A percentile compares a stretch with the other conserved stretches of the same genome.
Conservation (phyloP, 2,888 invertebrate species). For the Vesta saturnalis region DNA sequence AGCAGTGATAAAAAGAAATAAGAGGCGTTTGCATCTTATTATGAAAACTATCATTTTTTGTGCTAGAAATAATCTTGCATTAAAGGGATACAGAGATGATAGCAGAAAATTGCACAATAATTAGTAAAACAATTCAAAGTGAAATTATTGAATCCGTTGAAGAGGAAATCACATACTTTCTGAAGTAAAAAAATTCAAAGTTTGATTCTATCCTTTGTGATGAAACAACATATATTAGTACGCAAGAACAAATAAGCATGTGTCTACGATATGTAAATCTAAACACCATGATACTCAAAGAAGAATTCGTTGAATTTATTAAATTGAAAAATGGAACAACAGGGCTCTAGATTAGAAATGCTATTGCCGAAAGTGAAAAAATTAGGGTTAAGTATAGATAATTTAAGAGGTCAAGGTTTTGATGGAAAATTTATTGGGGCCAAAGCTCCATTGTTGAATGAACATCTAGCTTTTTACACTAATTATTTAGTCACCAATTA, state of each 20-base stretch:
- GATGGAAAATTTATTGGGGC: neutral
- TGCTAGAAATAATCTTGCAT: too few species aligned
- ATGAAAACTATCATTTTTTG: too few species aligned
- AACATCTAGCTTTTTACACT: slow-evolving; percentile 15
- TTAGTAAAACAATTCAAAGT: slow-evolving; percentile 9
- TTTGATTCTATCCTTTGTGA: slow-evolving; percentile 14
- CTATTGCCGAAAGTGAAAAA: too few species aligned
- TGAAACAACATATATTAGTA: slow-evolving; percentile 13
- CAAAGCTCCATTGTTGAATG: neutral
- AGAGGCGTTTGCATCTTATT: too few species aligned
- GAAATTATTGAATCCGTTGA: slow-evolving; percentile 7
- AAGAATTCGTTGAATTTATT: too few species aligned
- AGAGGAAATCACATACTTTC: neutral
- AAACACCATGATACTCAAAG: too few species aligned
- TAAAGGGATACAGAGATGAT: too few species aligned
- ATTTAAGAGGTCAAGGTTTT: neutral
- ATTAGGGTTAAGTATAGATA: neutral
- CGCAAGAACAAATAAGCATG: slow-evolving; percentile 12
- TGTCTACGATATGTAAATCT: too few species aligned
- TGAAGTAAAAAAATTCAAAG: slow-evolving; percentile 7
- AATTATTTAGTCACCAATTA: slow-evolving; percentile 4
- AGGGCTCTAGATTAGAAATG: too few species aligned
- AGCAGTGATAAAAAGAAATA: too few species aligned
- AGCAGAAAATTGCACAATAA: neutral
- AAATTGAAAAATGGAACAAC: too few species aligned